Percentiles rank a stretch among this genome's conserved stretches.
Evolutionary conservation across 1,140 invertebrate genomes (phyloP).

Genomic region (Eriocheir sinensis): DNA sequence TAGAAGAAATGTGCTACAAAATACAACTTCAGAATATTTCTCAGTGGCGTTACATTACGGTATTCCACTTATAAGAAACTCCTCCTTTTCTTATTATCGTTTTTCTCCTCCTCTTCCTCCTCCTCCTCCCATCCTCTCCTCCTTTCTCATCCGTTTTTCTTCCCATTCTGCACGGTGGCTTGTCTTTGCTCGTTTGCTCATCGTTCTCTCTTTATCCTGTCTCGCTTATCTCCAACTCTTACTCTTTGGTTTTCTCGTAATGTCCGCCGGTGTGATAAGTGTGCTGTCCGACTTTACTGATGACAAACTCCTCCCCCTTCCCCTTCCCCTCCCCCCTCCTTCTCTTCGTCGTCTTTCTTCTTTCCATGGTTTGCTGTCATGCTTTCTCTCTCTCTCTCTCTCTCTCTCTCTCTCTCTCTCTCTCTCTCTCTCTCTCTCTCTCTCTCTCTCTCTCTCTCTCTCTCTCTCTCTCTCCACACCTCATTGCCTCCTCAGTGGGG

Average conservation of each 20-base stretch:
- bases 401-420: neutral
- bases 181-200: neutral
- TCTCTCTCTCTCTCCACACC: constrained; percentile 34
- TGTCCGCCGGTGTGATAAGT: neutral
- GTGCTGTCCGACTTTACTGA: neutral
- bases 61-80: too few species aligned
- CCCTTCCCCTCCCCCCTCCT: neutral
- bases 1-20: too few species aligned
- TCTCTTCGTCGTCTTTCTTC: neutral
- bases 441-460: constrained; percentile 55
- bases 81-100: too few species aligned
- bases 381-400: neutral
- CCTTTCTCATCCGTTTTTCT: neutral
- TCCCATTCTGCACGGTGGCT: neutral
- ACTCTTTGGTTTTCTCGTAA: constrained; percentile 32
- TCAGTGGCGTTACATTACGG: too few species aligned
- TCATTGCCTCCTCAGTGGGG: constrained; percentile 13
- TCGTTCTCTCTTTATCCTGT: neutral
- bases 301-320: neutral
- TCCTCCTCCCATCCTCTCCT: neutral
- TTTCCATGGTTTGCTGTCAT: too few species aligned
- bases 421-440: constrained; percentile 34
- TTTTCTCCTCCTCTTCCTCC: too few species aligned
- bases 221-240: constrained; percentile 1
- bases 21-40: too few species aligned